Evolutionary conservation across 2,113 vertebrate genomes (phyloP).

Genomic region (Echinops telfairi): DNA sequence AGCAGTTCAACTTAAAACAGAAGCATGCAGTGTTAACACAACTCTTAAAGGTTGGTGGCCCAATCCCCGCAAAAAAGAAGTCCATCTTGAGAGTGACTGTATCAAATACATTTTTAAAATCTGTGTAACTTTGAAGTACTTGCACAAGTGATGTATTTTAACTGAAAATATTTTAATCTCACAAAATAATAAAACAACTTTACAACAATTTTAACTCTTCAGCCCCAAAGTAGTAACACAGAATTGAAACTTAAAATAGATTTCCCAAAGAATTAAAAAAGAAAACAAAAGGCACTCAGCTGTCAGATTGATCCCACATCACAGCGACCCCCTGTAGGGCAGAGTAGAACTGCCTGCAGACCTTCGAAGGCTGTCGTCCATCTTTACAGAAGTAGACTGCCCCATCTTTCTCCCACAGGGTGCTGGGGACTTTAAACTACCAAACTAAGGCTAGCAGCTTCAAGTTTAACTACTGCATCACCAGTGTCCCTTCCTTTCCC

Average conservation of each 20-base stretch:
- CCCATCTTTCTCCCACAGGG: neutral
- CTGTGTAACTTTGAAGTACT: constrained; percentile 63
- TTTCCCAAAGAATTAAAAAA: constrained; percentile 27
- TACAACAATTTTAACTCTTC: constrained; percentile 61
- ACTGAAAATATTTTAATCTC: constrained; percentile 55
- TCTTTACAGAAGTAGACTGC: neutral
- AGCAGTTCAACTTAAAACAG: constrained; percentile 57
- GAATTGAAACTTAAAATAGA: constrained; percentile 61
- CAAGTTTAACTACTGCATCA: neutral
- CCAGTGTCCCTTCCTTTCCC: neutral
- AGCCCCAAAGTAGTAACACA: constrained; percentile 64
- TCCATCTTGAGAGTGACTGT: neutral
- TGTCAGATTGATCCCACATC: neutral
- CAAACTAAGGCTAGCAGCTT: neutral
- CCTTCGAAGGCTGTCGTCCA: neutral
- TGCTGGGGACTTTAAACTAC: neutral
- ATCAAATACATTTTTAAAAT: constrained; percentile 69
- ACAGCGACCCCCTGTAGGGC: no score
- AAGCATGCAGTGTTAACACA: constrained; percentile 70
- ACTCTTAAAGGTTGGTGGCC: constrained; percentile 53
- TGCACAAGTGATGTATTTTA: constrained; percentile 61
- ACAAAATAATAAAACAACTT: constrained; percentile 59
- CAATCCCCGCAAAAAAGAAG: neutral
- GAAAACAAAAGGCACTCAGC: neutral
- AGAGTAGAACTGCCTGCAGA: neutral